Percentiles rank a stretch among this genome's conserved stretches.
Conservation (phyloP, 2,888 invertebrate species). For the Chloromyia formosa region DNA sequence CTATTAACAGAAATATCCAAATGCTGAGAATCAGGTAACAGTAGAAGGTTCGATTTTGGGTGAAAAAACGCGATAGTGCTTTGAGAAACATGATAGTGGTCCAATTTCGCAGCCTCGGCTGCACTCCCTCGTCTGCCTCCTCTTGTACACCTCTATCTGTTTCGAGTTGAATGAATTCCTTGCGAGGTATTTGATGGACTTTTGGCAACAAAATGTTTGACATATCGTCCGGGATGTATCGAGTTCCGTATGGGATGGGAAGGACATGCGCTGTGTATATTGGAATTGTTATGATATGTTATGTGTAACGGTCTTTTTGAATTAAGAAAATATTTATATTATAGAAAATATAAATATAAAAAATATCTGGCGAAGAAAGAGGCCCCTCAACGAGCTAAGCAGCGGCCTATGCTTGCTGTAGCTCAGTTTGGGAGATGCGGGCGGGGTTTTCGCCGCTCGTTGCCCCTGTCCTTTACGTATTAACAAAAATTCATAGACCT, state of each 20-base stretch:
- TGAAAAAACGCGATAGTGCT: constrained; percentile 69
- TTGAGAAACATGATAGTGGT: constrained; percentile 61
- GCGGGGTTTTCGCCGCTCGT: no score
- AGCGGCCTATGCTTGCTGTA: no score
- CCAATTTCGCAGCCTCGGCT: constrained; percentile 37
- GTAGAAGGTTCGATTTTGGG: constrained; percentile 81
- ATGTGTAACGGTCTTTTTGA: no score
- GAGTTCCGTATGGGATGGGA: neutral
- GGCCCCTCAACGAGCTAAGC: no score
- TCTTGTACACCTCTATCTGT: constrained; percentile 16
- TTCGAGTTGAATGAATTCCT: constrained; percentile 5
- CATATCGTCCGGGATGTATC: no score
- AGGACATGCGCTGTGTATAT: constrained; percentile 3
- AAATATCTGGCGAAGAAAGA: no score
- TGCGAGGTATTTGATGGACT: constrained; percentile 5
- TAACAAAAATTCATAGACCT: no score
- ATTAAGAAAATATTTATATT: neutral
- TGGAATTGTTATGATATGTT: no score
- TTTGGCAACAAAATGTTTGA: no score
- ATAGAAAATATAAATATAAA: neutral
- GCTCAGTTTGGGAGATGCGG: no score
- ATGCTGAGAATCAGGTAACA: constrained; percentile 83
- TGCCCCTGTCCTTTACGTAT: no score
- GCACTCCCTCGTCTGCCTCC: constrained; percentile 5
- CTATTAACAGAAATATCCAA: constrained; percentile 82